These are phyloP conservation scores for Drosophila cyrtoloma DNA, from an alignment of 2,888 invertebrate species.

Conservation along the genomic window DNA sequence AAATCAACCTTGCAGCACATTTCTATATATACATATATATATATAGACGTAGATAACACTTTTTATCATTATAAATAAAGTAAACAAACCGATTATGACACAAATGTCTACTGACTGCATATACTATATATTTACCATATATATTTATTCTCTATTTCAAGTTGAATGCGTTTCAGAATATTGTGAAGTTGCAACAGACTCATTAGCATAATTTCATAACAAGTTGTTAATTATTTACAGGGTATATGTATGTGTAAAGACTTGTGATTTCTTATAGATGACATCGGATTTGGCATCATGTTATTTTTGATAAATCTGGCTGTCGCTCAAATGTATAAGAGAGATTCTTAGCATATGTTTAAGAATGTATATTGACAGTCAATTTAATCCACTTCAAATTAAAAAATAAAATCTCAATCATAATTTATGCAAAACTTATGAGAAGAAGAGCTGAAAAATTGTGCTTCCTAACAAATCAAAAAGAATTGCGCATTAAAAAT, in stretches of 20 bases:
- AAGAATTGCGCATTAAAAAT: neutral
- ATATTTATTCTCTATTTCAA: constrained; percentile 7
- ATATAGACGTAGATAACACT: constrained; percentile 5
- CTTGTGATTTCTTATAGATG: constrained; percentile 3
- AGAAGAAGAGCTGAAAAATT: neutral
- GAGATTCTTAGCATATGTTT: neutral
- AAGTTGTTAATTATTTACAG: constrained; percentile 7
- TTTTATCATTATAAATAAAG: constrained; percentile 24
- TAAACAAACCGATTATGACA: constrained; percentile 25
- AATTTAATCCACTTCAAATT: neutral
- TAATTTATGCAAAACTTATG: neutral
- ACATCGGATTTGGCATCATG: neutral
- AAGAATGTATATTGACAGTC: neutral
- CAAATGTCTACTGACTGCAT: neutral
- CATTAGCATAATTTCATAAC: constrained; percentile 19
- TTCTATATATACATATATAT: neutral
- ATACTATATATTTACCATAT: neutral
- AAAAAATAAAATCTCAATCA: neutral
- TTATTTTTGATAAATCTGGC: constrained; percentile 13
- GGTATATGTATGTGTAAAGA: constrained; percentile 6
- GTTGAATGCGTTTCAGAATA: constrained; percentile 5
- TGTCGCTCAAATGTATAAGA: neutral
- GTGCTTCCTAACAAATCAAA: neutral
- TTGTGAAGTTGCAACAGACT: constrained; percentile 23
- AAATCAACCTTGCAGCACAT: constrained; percentile 36